Percentiles rank a stretch among this genome's conserved stretches.
These are phyloP conservation scores for Macquaria ambigua DNA, from an alignment of 2,113 vertebrate species.

Conservation along the genomic window DNA sequence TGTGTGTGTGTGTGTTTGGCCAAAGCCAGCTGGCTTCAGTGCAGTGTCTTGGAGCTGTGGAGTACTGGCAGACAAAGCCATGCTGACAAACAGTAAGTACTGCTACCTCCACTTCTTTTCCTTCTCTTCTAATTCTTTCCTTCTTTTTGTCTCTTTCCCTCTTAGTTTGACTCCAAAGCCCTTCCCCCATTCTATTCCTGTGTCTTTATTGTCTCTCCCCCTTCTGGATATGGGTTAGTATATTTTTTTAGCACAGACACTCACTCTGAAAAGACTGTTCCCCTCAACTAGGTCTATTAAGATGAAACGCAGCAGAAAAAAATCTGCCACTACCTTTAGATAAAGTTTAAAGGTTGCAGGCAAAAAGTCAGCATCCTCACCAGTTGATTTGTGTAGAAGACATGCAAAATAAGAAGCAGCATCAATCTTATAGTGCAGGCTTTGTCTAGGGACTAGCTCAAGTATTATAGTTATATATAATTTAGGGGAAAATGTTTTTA, in stretches of 20 bases:
- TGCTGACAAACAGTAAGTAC: constrained; percentile 83
- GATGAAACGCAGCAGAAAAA: not conserved
- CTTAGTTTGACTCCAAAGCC: constrained; percentile 32
- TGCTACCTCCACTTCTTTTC: constrained; percentile 63
- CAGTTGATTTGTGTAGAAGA: not conserved
- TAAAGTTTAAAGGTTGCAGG: not conserved
- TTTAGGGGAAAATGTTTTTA: not conserved
- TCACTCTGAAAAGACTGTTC: not conserved
- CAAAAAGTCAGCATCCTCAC: not conserved
- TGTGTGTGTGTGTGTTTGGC: constrained; percentile 43
- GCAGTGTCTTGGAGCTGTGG: constrained; percentile 77
- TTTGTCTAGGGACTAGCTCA: not conserved
- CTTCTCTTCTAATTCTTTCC: constrained; percentile 59
- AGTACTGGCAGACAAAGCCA: constrained; percentile 72
- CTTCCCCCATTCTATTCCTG: constrained; percentile 12
- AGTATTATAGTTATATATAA: constrained; percentile 8
- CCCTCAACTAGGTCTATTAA: constrained; percentile 22
- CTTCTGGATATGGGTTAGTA: constrained; percentile 16
- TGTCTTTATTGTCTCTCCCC: constrained; percentile 27
- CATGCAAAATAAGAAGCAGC: not conserved
- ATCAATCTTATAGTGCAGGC: not conserved
- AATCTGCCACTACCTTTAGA: not conserved
- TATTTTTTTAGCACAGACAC: constrained; percentile 17
- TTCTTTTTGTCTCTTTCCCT: constrained; percentile 46
- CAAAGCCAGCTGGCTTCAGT: constrained; percentile 75